Percentiles rank a stretch among this genome's conserved stretches.
phyloP scores from a whole-genome alignment of 2,888 invertebrate species.

The Pristionchus exspectatus region DNA sequence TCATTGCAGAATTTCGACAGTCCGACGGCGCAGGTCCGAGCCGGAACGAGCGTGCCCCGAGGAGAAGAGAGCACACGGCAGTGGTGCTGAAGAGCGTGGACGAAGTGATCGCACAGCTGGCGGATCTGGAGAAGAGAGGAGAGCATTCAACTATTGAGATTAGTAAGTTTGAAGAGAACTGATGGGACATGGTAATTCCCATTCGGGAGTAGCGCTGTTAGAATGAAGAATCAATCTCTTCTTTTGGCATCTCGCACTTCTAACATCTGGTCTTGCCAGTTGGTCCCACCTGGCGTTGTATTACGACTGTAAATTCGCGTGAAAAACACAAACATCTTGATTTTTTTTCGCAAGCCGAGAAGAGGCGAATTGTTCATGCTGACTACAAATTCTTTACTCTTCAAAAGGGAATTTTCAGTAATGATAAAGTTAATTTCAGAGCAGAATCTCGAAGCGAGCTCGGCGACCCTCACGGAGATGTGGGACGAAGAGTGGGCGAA shows the following conservation, averaged over 20 bases:
- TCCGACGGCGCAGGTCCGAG: not conserved
- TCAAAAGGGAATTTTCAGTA: not conserved
- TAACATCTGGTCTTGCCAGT: too few species aligned
- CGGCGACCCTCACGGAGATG: conserved; percentile 21
- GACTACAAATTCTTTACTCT: too few species aligned
- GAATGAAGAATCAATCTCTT: not conserved
- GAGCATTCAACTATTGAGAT: conserved; percentile 49
- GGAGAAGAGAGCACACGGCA: conserved; percentile 22
- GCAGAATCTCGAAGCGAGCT: conserved; percentile 31
- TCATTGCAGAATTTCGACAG: not conserved
- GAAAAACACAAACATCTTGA: too few species aligned
- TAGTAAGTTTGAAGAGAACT: conserved; percentile 3
- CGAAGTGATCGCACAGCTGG: conserved; percentile 51
- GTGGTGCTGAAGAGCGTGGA: conserved; percentile 49
- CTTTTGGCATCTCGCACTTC: too few species aligned
- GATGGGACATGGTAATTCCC: too few species aligned
- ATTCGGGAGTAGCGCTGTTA: not conserved
- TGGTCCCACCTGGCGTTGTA: too few species aligned
- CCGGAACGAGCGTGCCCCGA: conserved; percentile 18
- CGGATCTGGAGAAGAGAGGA: conserved; percentile 38
- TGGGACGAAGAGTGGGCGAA: conserved; percentile 54
- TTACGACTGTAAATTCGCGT: too few species aligned
- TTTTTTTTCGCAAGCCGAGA: too few species aligned
- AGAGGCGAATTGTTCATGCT: too few species aligned
- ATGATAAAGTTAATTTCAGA: not conserved